Evolutionary conservation across 1,140 invertebrate species (phyloP).

Genomic region (Saccostrea glomerata): DNA sequence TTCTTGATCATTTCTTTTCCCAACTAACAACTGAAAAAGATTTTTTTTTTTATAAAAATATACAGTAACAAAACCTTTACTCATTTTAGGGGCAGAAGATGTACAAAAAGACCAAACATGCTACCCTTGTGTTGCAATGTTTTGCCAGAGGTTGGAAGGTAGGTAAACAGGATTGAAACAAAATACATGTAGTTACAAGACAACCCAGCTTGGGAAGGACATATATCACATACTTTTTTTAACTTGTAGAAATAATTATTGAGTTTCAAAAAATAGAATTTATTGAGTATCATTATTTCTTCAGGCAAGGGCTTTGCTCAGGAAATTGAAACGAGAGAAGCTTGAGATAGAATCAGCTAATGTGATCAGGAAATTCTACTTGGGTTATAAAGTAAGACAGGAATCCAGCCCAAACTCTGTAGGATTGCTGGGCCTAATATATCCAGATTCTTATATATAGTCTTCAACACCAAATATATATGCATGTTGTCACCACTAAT

Average conservation of each 20-base stretch:
- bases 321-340: conserved; percentile 77
- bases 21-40: background rate
- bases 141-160: conserved; percentile 75
- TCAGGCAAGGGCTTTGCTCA: conserved; percentile 72
- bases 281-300: conserved; percentile 38
- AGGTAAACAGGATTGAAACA: background rate
- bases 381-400: conserved; percentile 84
- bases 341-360: conserved; percentile 85
- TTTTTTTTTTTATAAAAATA: background rate
- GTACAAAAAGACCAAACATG: conserved; percentile 67
- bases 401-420: conserved; percentile 73
- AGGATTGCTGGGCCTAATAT: conserved; percentile 76
- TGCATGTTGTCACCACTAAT: background rate
- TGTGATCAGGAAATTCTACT: conserved; percentile 85
- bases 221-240: too few species aligned
- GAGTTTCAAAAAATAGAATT: too few species aligned
- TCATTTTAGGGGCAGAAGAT: conserved; percentile 71
- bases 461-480: conserved; percentile 54
- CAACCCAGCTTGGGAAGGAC: too few species aligned
- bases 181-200: too few species aligned
- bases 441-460: conserved; percentile 71
- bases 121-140: conserved; percentile 71
- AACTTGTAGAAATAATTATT: too few species aligned
- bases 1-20: background rate
- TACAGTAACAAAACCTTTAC: background rate